Base-by-base conservation (phyloP, 2,797 vertebrate species). In the Xenentodon cancila region DNA sequence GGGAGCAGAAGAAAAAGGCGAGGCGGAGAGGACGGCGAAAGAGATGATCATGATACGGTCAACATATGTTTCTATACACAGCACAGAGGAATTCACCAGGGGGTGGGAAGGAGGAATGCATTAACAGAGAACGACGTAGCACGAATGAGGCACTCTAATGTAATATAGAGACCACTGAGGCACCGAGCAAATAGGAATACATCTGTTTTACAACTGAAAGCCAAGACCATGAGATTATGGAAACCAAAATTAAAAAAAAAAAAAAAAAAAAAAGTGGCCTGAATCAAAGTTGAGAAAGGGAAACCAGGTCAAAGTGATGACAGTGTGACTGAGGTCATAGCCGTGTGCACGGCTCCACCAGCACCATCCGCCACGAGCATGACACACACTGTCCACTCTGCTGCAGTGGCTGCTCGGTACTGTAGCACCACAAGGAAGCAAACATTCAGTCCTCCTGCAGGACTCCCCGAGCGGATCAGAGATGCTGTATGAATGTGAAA, bases 121-220 rank as follows among this genome's bases (percentile, higher is more conserved):
- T 81, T 84, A 86, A 78, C 66, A 73, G 73, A 68, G 72, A 77
- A 53, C 53, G 63, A 68, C 64, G 17, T 5, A 4, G 64, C 52
- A 53, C 69, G 80, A 85, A 78, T 80, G 80, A 76, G 59, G 77
- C 61, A 63, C 20, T 17, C 65, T 82, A 77, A 86, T 81, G 79
- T n/a, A 80, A 86, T 80, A 77, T 27, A 51, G 63, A 52, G 32
- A 59, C 71, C 18, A 57, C 71, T 37, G 73, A 63, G 64, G 61
- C 56, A 46, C 30, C 56, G 51, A 63, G 47, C 19, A 19, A 73
- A 69, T 32, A 48, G 61, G 53, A 75, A 76, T 56, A 52, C 56
- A 20, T 68, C 76, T 53, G 75, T 49, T 75, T 56, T 85, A 80
- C 43, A 53, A 72, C 40, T 52, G 72, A 77, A 71, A 67, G 74